A percentile compares a stretch with the other conserved stretches of the same genome.
phyloP scores from a whole-genome alignment of 2,113 vertebrate genomes.

The Clupea harengus region DNA sequence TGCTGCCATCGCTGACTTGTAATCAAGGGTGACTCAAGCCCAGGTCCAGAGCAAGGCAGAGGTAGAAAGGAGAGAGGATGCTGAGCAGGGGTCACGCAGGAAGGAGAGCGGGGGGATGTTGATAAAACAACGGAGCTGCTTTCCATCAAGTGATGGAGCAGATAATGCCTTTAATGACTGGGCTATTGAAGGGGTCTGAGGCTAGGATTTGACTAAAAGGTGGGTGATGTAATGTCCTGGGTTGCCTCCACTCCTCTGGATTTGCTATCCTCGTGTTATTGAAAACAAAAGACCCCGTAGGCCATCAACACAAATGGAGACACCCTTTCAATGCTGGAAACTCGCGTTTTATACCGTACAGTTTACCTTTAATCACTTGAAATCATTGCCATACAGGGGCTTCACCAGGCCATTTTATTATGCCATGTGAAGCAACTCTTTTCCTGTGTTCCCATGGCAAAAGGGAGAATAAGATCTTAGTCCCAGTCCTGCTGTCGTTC shows the following conservation, averaged over 20 bases:
- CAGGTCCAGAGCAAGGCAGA: not conserved
- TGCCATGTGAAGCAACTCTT: not conserved
- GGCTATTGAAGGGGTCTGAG: conserved; percentile 27
- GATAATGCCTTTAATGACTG: conserved; percentile 40
- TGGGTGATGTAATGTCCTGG: conserved; percentile 36
- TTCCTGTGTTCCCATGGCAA: not conserved
- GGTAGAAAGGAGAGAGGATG: not conserved
- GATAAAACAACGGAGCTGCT: conserved; percentile 22
- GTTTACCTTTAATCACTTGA: not conserved
- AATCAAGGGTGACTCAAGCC: conserved; percentile 9
- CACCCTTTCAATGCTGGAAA: not conserved
- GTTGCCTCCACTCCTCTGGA: not conserved
- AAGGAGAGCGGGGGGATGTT: conserved; percentile 3
- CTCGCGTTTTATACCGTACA: not conserved
- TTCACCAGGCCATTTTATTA: not conserved
- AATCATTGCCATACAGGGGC: not conserved
- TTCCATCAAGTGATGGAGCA: conserved; percentile 28
- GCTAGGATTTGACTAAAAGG: conserved; percentile 30
- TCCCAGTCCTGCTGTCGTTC: not conserved
- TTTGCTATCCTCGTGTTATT: not conserved
- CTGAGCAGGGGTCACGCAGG: not conserved
- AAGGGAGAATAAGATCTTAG: not conserved
- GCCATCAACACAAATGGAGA: conserved; percentile 8
- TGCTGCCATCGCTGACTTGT: conserved; percentile 49
- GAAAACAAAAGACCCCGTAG: not conserved